Base-by-base conservation (phyloP, 2,113 vertebrate species). In the Ptilorrhoa leucosticta region DNA sequence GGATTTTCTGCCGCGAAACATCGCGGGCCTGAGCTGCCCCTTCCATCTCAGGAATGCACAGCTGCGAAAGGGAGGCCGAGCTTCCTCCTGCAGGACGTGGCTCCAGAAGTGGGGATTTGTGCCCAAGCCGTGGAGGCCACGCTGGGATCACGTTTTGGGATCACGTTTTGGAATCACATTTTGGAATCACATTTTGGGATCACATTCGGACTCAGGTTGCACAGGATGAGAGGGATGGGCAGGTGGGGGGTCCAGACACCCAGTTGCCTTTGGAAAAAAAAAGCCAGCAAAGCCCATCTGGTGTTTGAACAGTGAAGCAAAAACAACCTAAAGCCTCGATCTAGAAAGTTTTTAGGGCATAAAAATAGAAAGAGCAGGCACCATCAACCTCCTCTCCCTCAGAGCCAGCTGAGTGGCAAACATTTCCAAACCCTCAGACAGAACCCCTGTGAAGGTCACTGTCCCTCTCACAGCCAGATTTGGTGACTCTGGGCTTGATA, bases 31-130 rank as follows among this genome's bases (percentile, higher is more conserved):
- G 77, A 89, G 75, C 94, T 94, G 91, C 73, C 83, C 83, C 75
- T 85, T 66, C 28, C 83, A 69, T 20, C 83, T 24, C 58, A 66
- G 92, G 96, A 97, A 96, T 90, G 93, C 83, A 82, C 95, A 96
- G 96, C 96, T 97, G 95, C 1, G 2, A 42, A 44, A 86, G 77
- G 1, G 35, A 92, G 90, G 66, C 31, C 30, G 13, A 10, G 8
- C 19, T 15, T 87, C 75, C 54, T 57, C 91, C 4, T 15, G 69
- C 57, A 61, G 53, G 48, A 81, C 1, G 1, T 4, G 48, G 83
- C 79, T 90, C 54, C 61, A 69, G 72, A 31, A 88, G 33, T 1
- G 18, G 6, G 30, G 72, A 68, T 60, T 71, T 54, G 63, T 11
- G 28, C 47, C 88, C 54, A 21, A 27, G 66, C 13, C 10, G 0